Evolutionary conservation across 2,113 vertebrate genomes (phyloP), one percentile per base, ranked within the genome.

Genomic region (Pachyramphus minor): DNA sequence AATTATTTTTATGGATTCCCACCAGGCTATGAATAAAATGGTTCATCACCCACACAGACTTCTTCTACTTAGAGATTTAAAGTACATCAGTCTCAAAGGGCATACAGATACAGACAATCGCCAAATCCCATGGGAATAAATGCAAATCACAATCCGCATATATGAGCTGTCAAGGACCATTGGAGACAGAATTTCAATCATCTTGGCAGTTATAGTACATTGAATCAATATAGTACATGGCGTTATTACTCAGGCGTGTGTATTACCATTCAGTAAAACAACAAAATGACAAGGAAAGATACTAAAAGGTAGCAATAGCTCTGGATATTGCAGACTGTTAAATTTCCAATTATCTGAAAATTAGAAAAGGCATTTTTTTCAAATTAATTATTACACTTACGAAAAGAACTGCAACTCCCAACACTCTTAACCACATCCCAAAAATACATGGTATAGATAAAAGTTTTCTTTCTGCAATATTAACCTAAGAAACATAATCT

Each of bases 1-100:
- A 95, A 87, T 72, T 92, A 87, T 91, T 77, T 89, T 95, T 85
- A 94, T 50, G 84, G 77, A 69, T 91, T 94, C 84, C 74, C 74
- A 95, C 66, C 16, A 30, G 87, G 45, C 69, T 87, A 66, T 58
- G 82, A 96, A 95, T 94, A 95, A 96, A 94, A 96, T 52, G 71
- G 71, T 83, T 93, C 94, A 95, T 94, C 90, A 91, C 77, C 47
- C 45, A 69, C 58, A 76, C 49, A 84, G 81, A 82, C 92, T 93
- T 92, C 53, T 91, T 87, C 58, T 87, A 31, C 91, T 82, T 84
- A 76, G 52, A 91, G 28, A 82, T 89, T 66, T 93, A 82, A 97
- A 94, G 74, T 82, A 76, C 63, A 62, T 76, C 53, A 83, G 42
- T 83, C 78, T 96, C 81, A 95, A 74, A 96, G 64, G 68, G 39